These are phyloP conservation scores for Andrena minutula DNA, from an alignment of 2,888 invertebrate species.

Conservation along the genomic window DNA sequence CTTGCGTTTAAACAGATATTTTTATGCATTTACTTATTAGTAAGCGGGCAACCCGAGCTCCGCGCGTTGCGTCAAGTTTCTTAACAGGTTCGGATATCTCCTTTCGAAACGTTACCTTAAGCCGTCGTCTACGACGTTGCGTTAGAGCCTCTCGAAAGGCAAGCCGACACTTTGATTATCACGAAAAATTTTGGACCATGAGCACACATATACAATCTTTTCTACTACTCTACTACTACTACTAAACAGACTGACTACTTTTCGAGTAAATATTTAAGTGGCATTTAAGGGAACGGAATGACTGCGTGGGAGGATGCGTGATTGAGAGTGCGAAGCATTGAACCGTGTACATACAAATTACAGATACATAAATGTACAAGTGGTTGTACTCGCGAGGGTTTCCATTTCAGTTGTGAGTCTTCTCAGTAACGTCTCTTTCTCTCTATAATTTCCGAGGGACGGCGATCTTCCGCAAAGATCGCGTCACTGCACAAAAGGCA, in stretches of 20 bases:
- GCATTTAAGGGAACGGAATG: slow-evolving; percentile 61
- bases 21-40: slow-evolving; percentile 32
- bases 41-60: slow-evolving; percentile 30
- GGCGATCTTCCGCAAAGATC: background rate
- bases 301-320: slow-evolving; percentile 61
- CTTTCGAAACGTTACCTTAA: slow-evolving; percentile 20
- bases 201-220: slow-evolving; percentile 68
- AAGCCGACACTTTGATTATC: slow-evolving; percentile 30
- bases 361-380: slow-evolving; percentile 62
- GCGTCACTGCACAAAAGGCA: slow-evolving; percentile 24
- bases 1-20: slow-evolving; percentile 45
- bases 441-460: too few species aligned
- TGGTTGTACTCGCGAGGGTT: slow-evolving; percentile 65
- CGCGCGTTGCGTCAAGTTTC: slow-evolving; percentile 24
- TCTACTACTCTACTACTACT: slow-evolving; percentile 72
- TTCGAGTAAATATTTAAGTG: slow-evolving; percentile 77
- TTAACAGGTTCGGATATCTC: slow-evolving; percentile 7
- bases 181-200: slow-evolving; percentile 65
- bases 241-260: slow-evolving; percentile 82
- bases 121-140: slow-evolving; percentile 17
- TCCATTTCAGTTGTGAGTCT: slow-evolving; percentile 2
- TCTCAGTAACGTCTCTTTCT: slow-evolving; percentile 8
- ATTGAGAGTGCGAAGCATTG: slow-evolving; percentile 54
- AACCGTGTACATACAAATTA: slow-evolving; percentile 63
- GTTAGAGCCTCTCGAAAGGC: slow-evolving; percentile 12